phyloP scores from a whole-genome alignment of 2,113 vertebrate species.

The Rhinogobius similis region DNA sequence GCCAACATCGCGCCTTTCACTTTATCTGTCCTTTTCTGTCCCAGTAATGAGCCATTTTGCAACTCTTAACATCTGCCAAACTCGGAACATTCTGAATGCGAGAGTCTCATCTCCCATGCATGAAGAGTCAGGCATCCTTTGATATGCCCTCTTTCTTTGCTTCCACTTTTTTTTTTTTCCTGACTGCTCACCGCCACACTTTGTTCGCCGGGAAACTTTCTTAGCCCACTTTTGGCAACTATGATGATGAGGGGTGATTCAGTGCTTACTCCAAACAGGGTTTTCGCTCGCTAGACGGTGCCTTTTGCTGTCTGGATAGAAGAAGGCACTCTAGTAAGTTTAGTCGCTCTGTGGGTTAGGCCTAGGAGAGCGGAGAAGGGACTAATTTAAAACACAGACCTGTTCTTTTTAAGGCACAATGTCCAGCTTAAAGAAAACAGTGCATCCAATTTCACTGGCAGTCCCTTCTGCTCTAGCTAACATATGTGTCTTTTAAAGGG shows the following conservation, averaged over 20 bases:
- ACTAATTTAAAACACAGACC: slow-evolving; percentile 55
- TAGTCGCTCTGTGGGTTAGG: slow-evolving; percentile 13
- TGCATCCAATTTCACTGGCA: slow-evolving; percentile 45
- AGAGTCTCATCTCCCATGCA: slow-evolving; percentile 66
- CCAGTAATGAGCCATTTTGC: slow-evolving; percentile 73
- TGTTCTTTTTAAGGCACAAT: slow-evolving; percentile 45
- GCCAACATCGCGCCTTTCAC: slow-evolving; percentile 44
- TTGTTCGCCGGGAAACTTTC: slow-evolving; percentile 46
- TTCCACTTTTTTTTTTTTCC: slow-evolving; percentile 33
- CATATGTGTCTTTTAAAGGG: slow-evolving; percentile 44
- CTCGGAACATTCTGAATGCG: slow-evolving; percentile 65
- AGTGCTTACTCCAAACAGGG: slow-evolving; percentile 46
- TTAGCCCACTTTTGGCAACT: slow-evolving; percentile 45
- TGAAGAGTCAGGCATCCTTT: slow-evolving; percentile 63
- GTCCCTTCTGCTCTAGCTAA: slow-evolving; percentile 24
- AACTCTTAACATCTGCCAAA: slow-evolving; percentile 72
- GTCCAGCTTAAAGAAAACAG: slow-evolving; percentile 58
- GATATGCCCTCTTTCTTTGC: slow-evolving; percentile 64
- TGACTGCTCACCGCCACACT: slow-evolving; percentile 41
- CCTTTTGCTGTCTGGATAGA: slow-evolving; percentile 12
- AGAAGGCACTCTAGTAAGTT: not conserved
- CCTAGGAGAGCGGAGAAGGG: slow-evolving; percentile 3
- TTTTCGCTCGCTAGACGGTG: slow-evolving; percentile 20
- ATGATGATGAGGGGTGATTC: slow-evolving; percentile 53
- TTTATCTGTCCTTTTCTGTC: slow-evolving; percentile 56